phyloP scores from a whole-genome alignment of 2,888 invertebrate species.

The Archips crataeganus region DNA sequence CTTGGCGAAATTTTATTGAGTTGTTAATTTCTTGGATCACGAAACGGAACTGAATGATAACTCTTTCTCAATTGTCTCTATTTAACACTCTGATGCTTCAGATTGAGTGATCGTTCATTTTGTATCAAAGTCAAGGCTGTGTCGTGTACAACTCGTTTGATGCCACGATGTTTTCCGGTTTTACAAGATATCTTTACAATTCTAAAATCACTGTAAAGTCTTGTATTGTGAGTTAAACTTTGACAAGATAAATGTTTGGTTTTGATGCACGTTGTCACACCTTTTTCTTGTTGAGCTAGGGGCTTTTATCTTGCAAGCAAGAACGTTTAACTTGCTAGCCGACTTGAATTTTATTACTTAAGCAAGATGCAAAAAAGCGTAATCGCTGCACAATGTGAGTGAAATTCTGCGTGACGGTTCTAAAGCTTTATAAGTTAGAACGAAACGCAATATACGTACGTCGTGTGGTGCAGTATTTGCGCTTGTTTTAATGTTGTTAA shows the following conservation, averaged over 20 bases:
- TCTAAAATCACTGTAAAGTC: neutral
- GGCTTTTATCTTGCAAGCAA: too few species aligned
- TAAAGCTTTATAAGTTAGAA: too few species aligned
- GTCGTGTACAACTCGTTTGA: constrained; percentile 9
- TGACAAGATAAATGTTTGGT: neutral
- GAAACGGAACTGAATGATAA: constrained; percentile 14
- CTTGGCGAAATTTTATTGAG: neutral
- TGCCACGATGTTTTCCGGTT: constrained; percentile 1
- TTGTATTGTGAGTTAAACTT: neutral
- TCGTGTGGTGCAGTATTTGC: too few species aligned
- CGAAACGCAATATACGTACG: too few species aligned
- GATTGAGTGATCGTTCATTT: neutral
- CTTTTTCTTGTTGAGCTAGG: neutral
- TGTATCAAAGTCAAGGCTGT: constrained; percentile 15
- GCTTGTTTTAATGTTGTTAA: too few species aligned
- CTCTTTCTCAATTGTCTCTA: constrained; percentile 9
- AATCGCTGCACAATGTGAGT: too few species aligned
- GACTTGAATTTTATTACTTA: neutral
- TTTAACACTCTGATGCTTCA: constrained; percentile 4
- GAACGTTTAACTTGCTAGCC: neutral
- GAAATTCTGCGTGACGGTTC: too few species aligned
- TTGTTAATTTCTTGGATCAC: constrained; percentile 10
- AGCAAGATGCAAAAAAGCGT: too few species aligned
- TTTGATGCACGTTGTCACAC: neutral
- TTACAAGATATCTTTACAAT: neutral